Conservation (phyloP, 2,113 vertebrate genomes). For the Phaethon lepturus region DNA sequence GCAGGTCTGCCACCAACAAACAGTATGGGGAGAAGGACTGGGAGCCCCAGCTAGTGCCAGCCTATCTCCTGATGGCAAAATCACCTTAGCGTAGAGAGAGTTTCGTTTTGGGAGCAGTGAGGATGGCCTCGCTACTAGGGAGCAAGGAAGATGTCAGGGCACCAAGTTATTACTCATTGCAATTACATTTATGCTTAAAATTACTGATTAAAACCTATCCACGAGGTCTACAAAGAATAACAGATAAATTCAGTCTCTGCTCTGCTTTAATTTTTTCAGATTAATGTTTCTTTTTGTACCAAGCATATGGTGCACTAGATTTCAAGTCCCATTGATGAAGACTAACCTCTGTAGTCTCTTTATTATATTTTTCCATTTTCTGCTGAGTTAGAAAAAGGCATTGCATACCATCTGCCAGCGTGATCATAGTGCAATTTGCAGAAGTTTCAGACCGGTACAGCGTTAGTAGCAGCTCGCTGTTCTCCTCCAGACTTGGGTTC, state of each 20-base stretch:
- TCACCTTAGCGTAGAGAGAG: neutral
- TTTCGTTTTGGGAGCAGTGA: fast-evolving
- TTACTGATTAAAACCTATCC: neutral
- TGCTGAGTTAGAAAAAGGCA: conserved; percentile 55
- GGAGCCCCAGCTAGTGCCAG: neutral
- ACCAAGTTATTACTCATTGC: neutral
- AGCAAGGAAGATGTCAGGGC: neutral
- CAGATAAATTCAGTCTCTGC: conserved; percentile 20
- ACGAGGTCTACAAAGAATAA: neutral
- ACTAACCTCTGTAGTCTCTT: conserved; percentile 12
- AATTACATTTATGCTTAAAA: neutral
- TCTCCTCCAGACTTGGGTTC: conserved; percentile 16
- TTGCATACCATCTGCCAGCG: conserved; percentile 33
- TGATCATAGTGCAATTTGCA: neutral
- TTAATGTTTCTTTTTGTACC: conserved; percentile 44
- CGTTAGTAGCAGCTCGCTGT: neutral
- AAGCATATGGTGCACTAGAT: conserved; percentile 59
- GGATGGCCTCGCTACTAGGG: neutral
- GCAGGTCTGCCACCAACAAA: neutral
- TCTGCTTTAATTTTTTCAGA: conserved; percentile 40
- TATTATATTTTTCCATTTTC: conserved; percentile 61
- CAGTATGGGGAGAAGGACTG: neutral
- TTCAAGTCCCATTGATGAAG: conserved; percentile 64
- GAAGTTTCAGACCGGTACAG: neutral
- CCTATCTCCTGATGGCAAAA: neutral